phyloP scores from a whole-genome alignment of 2,797 vertebrate species.

The Clarias pachynema region DNA sequence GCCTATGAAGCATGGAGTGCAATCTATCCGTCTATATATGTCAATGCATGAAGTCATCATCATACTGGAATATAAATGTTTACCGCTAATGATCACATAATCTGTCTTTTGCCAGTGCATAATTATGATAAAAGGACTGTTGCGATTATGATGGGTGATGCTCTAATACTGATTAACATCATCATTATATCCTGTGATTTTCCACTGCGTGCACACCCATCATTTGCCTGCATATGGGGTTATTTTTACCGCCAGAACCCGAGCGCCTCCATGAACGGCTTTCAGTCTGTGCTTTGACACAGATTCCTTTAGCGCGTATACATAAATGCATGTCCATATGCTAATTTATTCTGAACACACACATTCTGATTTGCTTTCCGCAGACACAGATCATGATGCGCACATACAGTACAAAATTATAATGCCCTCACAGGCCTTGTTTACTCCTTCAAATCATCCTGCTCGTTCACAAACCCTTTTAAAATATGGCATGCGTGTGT shows the following conservation, averaged over 20 bases:
- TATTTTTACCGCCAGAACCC: neutral
- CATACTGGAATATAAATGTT: conserved; percentile 1
- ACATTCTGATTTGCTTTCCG: neutral
- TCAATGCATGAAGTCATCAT: conserved; percentile 14
- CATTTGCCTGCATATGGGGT: conserved; percentile 5
- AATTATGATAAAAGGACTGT: conserved; percentile 28
- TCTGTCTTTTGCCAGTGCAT: neutral
- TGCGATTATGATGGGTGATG: conserved; percentile 6
- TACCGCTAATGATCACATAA: neutral
- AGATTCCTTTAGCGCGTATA: neutral
- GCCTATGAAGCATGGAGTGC: neutral
- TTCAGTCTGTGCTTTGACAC: neutral
- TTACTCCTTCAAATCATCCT: neutral
- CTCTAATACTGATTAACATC: conserved; percentile 26
- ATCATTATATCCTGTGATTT: neutral
- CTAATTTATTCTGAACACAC: neutral
- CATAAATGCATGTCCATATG: neutral
- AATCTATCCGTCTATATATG: conserved; percentile 5
- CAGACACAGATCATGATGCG: neutral
- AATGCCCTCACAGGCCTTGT: neutral
- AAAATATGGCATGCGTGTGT: neutral
- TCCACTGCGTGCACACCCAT: neutral
- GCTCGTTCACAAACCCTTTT: neutral
- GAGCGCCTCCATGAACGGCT: neutral
- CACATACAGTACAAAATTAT: neutral